phyloP scores from a whole-genome alignment of 2,797 vertebrate genomes.

The Phoxinus dragarum region DNA sequence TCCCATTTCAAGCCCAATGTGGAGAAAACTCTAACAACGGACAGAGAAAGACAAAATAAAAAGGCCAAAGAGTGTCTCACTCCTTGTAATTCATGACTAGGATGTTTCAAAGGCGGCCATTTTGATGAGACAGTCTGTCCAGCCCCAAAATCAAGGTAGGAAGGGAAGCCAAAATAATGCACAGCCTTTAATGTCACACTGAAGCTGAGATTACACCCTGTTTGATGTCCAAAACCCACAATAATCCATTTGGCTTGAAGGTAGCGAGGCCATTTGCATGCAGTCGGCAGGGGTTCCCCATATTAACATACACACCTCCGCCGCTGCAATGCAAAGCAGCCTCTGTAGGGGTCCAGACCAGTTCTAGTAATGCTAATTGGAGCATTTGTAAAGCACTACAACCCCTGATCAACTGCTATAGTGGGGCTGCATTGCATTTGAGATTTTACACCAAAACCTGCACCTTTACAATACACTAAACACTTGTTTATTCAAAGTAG shows the following conservation, averaged over 20 bases:
- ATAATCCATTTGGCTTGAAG: conserved; percentile 75
- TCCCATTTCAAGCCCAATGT: conserved; percentile 83
- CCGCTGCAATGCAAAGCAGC: conserved; percentile 68
- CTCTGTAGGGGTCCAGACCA: background rate
- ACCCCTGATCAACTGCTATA: background rate
- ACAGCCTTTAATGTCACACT: conserved; percentile 89
- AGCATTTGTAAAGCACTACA: background rate
- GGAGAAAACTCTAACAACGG: conserved; percentile 82
- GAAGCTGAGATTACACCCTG: conserved; percentile 98
- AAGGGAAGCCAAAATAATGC: conserved; percentile 86
- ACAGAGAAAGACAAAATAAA: conserved; percentile 84
- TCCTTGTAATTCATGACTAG: conserved; percentile 73
- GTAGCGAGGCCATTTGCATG: conserved; percentile 74
- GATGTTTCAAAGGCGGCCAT: conserved; percentile 87
- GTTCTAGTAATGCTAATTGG: background rate
- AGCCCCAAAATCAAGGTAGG: conserved; percentile 91
- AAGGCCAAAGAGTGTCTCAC: conserved; percentile 81
- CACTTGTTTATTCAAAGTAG: background rate
- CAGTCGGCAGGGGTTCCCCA: conserved; percentile 69
- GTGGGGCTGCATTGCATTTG: background rate
- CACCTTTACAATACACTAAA: background rate
- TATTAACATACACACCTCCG: conserved; percentile 67
- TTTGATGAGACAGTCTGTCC: conserved; percentile 89
- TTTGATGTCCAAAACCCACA: conserved; percentile 76
- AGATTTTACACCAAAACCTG: background rate